These are phyloP conservation scores for Psammodynastes pulverulentus DNA, from an alignment of 2,113 vertebrate species.

Conservation along the genomic window DNA sequence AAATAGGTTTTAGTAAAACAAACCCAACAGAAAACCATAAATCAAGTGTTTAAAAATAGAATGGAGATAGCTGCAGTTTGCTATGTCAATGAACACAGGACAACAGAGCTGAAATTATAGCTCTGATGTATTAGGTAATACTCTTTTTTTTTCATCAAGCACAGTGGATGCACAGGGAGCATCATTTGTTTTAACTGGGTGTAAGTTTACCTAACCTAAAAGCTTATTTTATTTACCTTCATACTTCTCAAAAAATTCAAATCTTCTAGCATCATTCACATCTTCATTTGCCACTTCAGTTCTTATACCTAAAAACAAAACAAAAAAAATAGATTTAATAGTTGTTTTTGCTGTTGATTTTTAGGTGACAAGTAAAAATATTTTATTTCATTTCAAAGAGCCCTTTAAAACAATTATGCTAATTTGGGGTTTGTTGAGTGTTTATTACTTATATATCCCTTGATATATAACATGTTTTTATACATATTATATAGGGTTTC, in stretches of 20 bases:
- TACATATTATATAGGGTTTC: neutral
- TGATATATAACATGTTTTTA: no score
- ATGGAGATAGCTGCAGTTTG: neutral
- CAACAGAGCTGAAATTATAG: neutral
- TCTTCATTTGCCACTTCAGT: neutral
- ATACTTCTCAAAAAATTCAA: constrained; percentile 22
- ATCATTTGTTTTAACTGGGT: neutral
- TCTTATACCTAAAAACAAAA: neutral
- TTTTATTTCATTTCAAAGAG: neutral
- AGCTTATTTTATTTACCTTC: constrained; percentile 8
- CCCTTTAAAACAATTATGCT: neutral
- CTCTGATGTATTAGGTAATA: neutral
- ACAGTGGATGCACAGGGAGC: neutral
- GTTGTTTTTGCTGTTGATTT: neutral
- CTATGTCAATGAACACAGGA: constrained; percentile 31
- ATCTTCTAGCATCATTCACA: neutral
- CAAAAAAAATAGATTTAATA: neutral
- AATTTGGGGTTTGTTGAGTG: neutral
- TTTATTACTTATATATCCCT: neutral
- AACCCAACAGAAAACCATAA: constrained; percentile 39
- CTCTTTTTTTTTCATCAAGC: neutral
- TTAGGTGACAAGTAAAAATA: neutral
- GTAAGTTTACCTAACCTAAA: neutral
- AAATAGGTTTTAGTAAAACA: constrained; percentile 44
- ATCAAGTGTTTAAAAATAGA: constrained; percentile 39